Evolutionary conservation across 2,888 invertebrate genomes (phyloP).

Genomic region (Drosophila mimetica): DNA sequence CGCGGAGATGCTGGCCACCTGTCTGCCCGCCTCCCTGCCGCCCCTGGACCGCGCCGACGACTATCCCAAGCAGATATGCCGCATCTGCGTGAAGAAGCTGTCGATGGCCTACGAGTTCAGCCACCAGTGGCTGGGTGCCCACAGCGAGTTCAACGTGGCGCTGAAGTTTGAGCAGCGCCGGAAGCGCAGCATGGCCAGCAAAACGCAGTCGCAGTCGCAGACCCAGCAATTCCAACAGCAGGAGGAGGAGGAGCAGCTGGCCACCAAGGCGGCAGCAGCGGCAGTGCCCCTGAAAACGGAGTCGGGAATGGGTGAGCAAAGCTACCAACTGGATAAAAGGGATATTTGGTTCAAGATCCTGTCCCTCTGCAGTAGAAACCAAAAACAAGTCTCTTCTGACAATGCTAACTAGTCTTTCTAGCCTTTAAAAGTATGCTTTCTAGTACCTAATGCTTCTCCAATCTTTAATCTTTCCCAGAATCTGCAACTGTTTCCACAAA

Average conservation of each 20-base stretch:
- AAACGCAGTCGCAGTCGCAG: not conserved
- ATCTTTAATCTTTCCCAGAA: not conserved
- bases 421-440: no score
- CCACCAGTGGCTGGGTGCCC: slow-evolving; percentile 65
- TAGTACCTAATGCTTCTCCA: not conserved
- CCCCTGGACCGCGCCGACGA: slow-evolving; percentile 47
- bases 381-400: no score
- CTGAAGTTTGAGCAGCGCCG: slow-evolving; percentile 60
- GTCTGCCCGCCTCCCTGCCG: slow-evolving; percentile 45
- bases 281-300: not conserved
- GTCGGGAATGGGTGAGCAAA: not conserved
- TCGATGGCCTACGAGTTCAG: slow-evolving; percentile 75
- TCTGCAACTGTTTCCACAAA: not conserved
- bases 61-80: slow-evolving; percentile 78
- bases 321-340: no score
- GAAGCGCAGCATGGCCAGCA: slow-evolving; percentile 34
- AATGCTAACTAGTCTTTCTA: no score
- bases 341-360: no score
- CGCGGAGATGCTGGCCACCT: slow-evolving; percentile 44
- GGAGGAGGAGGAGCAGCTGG: not conserved
- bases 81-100: slow-evolving; percentile 71
- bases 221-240: not conserved
- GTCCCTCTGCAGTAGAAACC: no score
- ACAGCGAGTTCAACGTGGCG: slow-evolving; percentile 70
- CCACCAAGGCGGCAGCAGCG: not conserved